phyloP scores from a whole-genome alignment of 2,888 invertebrate genomes.

The Serripes groenlandicus region DNA sequence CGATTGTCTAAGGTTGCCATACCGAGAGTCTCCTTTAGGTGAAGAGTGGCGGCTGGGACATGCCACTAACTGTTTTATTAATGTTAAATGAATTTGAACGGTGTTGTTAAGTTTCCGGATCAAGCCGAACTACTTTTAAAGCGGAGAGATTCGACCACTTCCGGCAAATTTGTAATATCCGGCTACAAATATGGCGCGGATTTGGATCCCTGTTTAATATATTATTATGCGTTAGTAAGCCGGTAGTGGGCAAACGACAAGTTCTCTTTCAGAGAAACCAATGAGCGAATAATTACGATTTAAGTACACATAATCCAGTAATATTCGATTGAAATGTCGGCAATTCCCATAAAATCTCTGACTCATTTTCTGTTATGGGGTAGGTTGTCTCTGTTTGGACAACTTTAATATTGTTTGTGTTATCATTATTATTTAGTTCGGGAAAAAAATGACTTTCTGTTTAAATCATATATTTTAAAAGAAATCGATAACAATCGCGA shows the following conservation, averaged over 20 bases:
- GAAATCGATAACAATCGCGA: no score
- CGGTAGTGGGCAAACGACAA: neutral
- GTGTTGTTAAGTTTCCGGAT: constrained; percentile 1
- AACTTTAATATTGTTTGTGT: no score
- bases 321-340: neutral
- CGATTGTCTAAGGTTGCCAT: no score
- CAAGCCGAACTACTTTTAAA: neutral
- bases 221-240: neutral
- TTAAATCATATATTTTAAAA: no score
- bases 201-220: neutral
- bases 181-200: neutral
- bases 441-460: no score
- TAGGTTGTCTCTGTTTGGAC: no score
- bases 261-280: neutral
- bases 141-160: neutral
- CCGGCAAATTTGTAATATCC: constrained; percentile 11
- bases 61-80: neutral
- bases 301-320: neutral
- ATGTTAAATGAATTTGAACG: neutral
- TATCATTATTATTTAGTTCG: no score
- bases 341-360: neutral
- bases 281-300: constrained; percentile 1
- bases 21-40: no score
- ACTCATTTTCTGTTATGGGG: no score
- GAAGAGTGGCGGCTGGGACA: neutral